Conservation (phyloP, 2,113 vertebrate genomes). For the Pleuronectes platessa region DNA sequence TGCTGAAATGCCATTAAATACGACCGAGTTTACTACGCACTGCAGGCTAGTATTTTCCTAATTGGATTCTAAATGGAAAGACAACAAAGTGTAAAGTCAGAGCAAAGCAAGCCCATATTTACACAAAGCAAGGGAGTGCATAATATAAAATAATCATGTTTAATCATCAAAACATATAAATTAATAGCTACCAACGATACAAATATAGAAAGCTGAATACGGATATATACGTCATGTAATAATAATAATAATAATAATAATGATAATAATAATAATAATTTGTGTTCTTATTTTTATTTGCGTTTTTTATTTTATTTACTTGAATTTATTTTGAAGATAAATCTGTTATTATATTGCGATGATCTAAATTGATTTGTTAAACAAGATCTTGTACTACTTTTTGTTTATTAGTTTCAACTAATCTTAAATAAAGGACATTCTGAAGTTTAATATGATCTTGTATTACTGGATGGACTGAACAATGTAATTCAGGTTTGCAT, state of each 20-base stretch:
- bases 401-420: no score
- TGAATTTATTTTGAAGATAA: no score
- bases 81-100: constrained; percentile 6
- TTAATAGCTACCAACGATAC: background rate
- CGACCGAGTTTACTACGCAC: constrained; percentile 35
- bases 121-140: background rate
- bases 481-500: background rate
- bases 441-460: background rate
- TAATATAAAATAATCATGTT: background rate
- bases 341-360: no score
- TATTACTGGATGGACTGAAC: background rate
- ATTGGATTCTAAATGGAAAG: constrained; percentile 31
- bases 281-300: background rate
- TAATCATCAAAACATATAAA: background rate
- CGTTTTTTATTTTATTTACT: background rate
- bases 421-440: background rate
- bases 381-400: background rate
- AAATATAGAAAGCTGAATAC: constrained; percentile 5
- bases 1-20: constrained; percentile 46
- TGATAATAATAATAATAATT: background rate
- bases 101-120: constrained; percentile 1
- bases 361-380: no score
- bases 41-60: constrained; percentile 25
- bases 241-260: constrained; percentile 4
- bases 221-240: background rate